Base-by-base conservation (phyloP, 1,140 invertebrate genomes). In the Chlorops oryzae region DNA sequence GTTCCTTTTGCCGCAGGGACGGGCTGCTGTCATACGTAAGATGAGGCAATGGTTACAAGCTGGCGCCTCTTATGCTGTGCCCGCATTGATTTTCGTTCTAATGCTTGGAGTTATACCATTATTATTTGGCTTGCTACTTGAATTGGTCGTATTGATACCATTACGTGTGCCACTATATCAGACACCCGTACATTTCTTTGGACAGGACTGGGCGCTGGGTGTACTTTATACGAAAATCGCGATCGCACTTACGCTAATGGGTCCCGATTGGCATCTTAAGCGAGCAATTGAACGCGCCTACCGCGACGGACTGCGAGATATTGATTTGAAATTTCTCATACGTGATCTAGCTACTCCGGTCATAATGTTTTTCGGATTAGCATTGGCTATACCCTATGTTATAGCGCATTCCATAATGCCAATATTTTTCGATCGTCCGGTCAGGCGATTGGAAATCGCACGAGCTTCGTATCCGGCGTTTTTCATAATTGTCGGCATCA, bases 151-250 rank as follows among this genome's bases (percentile, higher is more conserved):
- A 15, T 87, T 98, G 12, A 87, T 95, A 5, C 95, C 95, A 0
- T 75, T 97, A 5, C 76, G 93, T n/a, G 92, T 98, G 9, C 90
- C 92, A 0, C 72, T 97, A 3, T 84, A 92, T 59, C 94, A 98
- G 73, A 93, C 92, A 15, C 95, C 96, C 0, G 85, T 98, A 5
- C 81, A 95, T 42, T 98, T 96, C 68, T 82, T 96, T n/a, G 90
- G 87, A 86, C 86, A 96, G 78, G 92, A 97, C 74, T 98, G 93
- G 94, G 93, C 93, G 0, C 75, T 98, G 5, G 96, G 96, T 10
- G 91, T 98, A 6, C 76, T 98, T 0, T 96, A 98, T 67, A 96
- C 93, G 2, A 99, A 99, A 77, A 98, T 98, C 50, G 87, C 94
- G n/a, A 95, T 92, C 59, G 96, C 92, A 2, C 75, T 96, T 3